Evolutionary conservation across 2,888 invertebrate genomes (phyloP).

Genomic region (Tiliacea citrago): DNA sequence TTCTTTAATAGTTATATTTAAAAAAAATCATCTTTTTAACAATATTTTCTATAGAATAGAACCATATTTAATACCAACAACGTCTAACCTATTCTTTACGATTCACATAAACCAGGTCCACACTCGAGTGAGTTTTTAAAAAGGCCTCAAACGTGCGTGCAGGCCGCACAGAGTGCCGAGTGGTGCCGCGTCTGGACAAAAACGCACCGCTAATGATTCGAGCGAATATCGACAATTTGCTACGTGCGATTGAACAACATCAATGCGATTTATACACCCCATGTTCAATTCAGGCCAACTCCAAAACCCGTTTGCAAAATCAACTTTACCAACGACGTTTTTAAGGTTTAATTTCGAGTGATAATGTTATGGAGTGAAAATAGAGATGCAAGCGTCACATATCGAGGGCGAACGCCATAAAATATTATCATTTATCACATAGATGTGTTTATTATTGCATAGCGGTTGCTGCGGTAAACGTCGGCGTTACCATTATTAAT

Average conservation of each 20-base stretch:
- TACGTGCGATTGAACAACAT: constrained; percentile 88
- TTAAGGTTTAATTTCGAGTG: constrained; percentile 61
- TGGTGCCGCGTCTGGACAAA: constrained; percentile 73
- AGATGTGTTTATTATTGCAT: constrained; percentile 87
- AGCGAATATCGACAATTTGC: constrained; percentile 88
- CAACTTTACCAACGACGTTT: constrained; percentile 1
- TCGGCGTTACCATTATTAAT: constrained; percentile 87
- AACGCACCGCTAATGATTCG: constrained; percentile 84
- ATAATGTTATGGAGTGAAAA: constrained; percentile 71
- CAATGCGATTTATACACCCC: constrained; percentile 87
- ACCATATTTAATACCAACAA: constrained; percentile 69
- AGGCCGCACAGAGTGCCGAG: constrained; percentile 74
- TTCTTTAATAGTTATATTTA: constrained; percentile 35
- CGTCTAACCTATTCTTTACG: constrained; percentile 70
- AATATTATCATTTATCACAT: constrained; percentile 89
- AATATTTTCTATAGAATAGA: constrained; percentile 55
- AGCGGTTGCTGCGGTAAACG: constrained; percentile 88
- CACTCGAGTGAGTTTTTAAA: constrained; percentile 81
- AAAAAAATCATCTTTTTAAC: constrained; percentile 48
- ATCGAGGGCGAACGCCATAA: constrained; percentile 87
- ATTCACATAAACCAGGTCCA: constrained; percentile 75
- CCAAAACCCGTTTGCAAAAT: constrained; percentile 47
- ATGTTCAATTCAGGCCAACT: constrained; percentile 74
- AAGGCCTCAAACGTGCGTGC: constrained; percentile 70
- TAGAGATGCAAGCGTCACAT: constrained; percentile 86